phyloP scores from a whole-genome alignment of 1,140 invertebrate species.

The Drosophila chauvacae region DNA sequence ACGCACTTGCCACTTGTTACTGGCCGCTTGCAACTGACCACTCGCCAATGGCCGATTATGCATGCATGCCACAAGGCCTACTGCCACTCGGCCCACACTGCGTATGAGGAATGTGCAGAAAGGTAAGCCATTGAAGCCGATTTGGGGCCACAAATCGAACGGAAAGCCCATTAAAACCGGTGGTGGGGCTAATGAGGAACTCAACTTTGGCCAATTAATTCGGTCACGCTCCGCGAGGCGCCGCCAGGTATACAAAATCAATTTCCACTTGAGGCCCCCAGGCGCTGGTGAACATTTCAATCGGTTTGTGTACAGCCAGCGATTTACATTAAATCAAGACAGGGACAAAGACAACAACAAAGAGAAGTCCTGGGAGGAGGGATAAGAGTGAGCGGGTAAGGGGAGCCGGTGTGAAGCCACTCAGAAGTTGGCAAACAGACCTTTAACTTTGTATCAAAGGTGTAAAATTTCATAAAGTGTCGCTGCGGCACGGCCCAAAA shows the following conservation, averaged over 20 bases:
- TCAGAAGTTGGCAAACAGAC: slow-evolving; percentile 62
- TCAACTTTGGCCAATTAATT: slow-evolving; percentile 73
- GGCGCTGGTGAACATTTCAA: slow-evolving; percentile 40
- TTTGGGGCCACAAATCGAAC: slow-evolving; percentile 41
- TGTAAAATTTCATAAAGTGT: slow-evolving; percentile 77
- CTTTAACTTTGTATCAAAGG: slow-evolving; percentile 81
- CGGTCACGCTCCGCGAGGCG: slow-evolving; percentile 33
- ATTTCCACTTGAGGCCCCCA: slow-evolving; percentile 45
- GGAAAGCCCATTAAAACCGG: slow-evolving; percentile 20
- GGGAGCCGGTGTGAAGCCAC: slow-evolving; percentile 27
- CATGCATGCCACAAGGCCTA: slow-evolving; percentile 27
- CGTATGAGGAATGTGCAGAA: slow-evolving; percentile 61
- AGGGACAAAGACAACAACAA: slow-evolving; percentile 3
- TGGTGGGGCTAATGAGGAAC: slow-evolving; percentile 53
- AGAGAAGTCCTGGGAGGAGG: not conserved
- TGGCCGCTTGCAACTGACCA: slow-evolving; percentile 12
- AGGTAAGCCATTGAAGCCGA: slow-evolving; percentile 41
- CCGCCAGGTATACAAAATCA: slow-evolving; percentile 57
- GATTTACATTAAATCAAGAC: slow-evolving; percentile 58
- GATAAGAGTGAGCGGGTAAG: not conserved
- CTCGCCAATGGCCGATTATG: slow-evolving; percentile 33
- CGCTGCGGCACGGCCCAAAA: slow-evolving; percentile 62
- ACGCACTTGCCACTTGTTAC: slow-evolving; percentile 6
- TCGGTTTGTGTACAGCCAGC: slow-evolving; percentile 42
- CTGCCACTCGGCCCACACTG: slow-evolving; percentile 35